These are phyloP conservation scores for Lobophora halterata DNA, from an alignment of 2,888 invertebrate species.

Conservation along the genomic window DNA sequence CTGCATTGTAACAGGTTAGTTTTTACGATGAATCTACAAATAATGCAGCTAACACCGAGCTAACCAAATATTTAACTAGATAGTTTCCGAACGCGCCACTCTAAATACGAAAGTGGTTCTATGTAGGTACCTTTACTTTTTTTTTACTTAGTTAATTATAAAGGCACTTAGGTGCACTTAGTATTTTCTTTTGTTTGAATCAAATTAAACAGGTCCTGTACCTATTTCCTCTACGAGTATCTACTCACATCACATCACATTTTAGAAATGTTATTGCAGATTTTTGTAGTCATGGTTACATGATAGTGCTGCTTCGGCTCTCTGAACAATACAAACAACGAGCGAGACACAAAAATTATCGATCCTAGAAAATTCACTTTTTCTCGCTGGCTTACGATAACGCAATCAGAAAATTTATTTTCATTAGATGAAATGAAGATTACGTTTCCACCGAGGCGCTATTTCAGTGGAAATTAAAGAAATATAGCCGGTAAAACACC, in stretches of 20 bases:
- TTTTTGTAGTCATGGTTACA: slow-evolving; percentile 31
- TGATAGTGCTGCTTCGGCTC: slow-evolving; percentile 25
- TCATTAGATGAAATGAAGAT: background rate
- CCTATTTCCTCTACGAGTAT: too few species aligned
- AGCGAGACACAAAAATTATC: slow-evolving; percentile 40
- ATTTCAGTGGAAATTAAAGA: slow-evolving; percentile 44
- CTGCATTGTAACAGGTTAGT: too few species aligned
- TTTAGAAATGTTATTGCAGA: too few species aligned
- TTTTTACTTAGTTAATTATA: too few species aligned
- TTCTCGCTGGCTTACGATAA: slow-evolving; percentile 27
- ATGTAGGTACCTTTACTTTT: too few species aligned
- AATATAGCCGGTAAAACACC: slow-evolving; percentile 47
- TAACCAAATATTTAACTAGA: background rate
- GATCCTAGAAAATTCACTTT: slow-evolving; percentile 37
- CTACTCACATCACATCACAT: too few species aligned
- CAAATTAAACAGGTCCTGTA: too few species aligned
- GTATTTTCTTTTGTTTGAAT: slow-evolving; percentile 2
- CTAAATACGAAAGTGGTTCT: slow-evolving; percentile 22
- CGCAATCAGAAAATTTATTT: slow-evolving; percentile 1
- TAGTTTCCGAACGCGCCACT: slow-evolving; percentile 42
- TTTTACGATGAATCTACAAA: too few species aligned
- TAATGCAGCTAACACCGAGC: too few species aligned
- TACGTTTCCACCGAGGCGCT: slow-evolving; percentile 24
- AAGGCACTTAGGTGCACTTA: too few species aligned
- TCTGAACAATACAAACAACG: slow-evolving; percentile 38